Evolutionary conservation across 2,888 invertebrate genomes (phyloP), one percentile per base, ranked within the genome.

Genomic region (Megaustenia siamemsis): DNA sequence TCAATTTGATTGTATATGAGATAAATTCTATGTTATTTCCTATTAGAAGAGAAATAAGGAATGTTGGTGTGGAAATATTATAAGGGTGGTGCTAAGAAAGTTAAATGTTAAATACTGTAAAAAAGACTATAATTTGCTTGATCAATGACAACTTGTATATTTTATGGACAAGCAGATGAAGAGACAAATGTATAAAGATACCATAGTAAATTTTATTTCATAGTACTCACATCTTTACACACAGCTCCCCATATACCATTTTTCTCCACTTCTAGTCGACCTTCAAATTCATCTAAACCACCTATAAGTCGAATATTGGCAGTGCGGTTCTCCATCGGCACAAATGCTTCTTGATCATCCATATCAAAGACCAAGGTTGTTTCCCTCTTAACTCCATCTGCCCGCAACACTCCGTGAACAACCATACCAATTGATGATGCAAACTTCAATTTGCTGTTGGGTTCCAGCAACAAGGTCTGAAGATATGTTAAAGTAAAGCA

Each of bases 171-270:
- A n/a, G n/a, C n/a, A n/a, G n/a, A 69, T 40, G 21, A 1, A 1
- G 24, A 40, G 21, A 38, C 40, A 0, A 32, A 8, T 18, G 18
- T 35, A 35, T 35, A 18, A 24, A 60, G 28, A 60, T n/a, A 60
- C 4, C 28, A n/a, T 8, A 45, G 45, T 8, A 32, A 10, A 32
- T 6, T 4, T 32, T 32, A 5, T 66, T 32, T 32, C 0, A 12
- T 8, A 6, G 8, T 32, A 84, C 91, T 88, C 87, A 93, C 94
- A 90, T 92, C 97, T 94, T 97, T 97, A 93, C 99, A 99, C 0
- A 99, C 97, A 0, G 99, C 98, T 53, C 99, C 99, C 99, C 99
- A 99, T 93, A 96, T 96, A 0, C 96, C 96, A 86, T 97, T 96
- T 15, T 98, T 95, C 90, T 96, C 96, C 0, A 99, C 96, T 94